phyloP scores from a whole-genome alignment of 2,888 invertebrate genomes.

The Luffia ferchaultella region DNA sequence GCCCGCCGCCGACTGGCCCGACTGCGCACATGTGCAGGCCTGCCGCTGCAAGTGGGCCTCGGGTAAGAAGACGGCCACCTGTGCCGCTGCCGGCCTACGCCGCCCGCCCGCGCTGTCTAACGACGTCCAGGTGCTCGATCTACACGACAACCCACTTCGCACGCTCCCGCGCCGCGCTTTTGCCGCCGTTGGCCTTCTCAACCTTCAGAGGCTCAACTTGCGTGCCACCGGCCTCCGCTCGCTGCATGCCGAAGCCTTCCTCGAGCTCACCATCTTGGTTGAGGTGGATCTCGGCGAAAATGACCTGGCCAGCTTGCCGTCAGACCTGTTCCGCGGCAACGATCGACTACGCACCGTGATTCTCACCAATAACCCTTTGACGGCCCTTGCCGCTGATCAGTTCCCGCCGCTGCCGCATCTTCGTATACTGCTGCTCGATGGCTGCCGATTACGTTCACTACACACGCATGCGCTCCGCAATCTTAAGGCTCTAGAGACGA shows the following conservation, averaged over 20 bases:
- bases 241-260: slow-evolving; percentile 85
- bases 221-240: slow-evolving; percentile 78
- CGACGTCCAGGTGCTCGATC: slow-evolving; percentile 75
- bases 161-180: slow-evolving; percentile 81
- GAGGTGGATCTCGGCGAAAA: slow-evolving; percentile 90
- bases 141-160: slow-evolving; percentile 82
- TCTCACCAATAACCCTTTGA: slow-evolving; percentile 84
- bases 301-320: slow-evolving; percentile 75
- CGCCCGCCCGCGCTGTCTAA: slow-evolving; percentile 72
- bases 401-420: slow-evolving; percentile 85
- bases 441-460: slow-evolving; percentile 79
- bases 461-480: slow-evolving; percentile 81
- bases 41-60: slow-evolving; percentile 93
- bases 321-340: slow-evolving; percentile 85
- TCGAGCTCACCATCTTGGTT: slow-evolving; percentile 83
- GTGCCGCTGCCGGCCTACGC: slow-evolving; percentile 81
- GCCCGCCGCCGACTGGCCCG: slow-evolving; percentile 80
- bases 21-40: slow-evolving; percentile 82
- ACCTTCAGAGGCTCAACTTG: slow-evolving; percentile 84
- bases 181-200: slow-evolving; percentile 78
- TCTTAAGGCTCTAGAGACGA: slow-evolving; percentile 75
- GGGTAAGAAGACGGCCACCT: slow-evolving; percentile 89
- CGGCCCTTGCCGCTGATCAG: slow-evolving; percentile 75
- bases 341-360: slow-evolving; percentile 80
- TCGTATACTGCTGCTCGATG: slow-evolving; percentile 80